phyloP scores from a whole-genome alignment of 2,888 invertebrate genomes.

The Coenonympha arcania region DNA sequence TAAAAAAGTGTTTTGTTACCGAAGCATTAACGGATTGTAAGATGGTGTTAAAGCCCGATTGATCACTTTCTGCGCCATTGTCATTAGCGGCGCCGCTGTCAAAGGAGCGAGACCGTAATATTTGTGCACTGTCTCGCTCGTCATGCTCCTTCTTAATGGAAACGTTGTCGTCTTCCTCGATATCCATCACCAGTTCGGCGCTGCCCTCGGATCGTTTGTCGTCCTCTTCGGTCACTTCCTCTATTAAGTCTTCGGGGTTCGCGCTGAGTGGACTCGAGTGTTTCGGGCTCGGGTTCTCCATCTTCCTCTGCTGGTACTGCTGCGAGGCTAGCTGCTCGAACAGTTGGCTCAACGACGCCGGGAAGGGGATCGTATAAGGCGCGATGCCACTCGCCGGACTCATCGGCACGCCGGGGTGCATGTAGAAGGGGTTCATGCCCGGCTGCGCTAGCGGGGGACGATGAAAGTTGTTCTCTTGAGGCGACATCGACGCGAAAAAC shows the following conservation, averaged over 20 bases:
- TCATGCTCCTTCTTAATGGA: constrained; percentile 65
- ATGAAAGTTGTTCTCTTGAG: constrained; percentile 63
- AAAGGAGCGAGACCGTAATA: constrained; percentile 42
- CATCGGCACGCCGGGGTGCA: constrained; percentile 73
- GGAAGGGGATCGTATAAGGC: constrained; percentile 73
- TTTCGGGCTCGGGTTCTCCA: constrained; percentile 52
- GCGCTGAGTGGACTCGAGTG: constrained; percentile 43
- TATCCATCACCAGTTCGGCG: constrained; percentile 80
- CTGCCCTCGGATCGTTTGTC: constrained; percentile 69
- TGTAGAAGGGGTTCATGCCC: constrained; percentile 77
- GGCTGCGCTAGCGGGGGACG: constrained; percentile 67
- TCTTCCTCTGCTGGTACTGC: constrained; percentile 66
- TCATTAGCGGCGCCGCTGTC: constrained; percentile 54
- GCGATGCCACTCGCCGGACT: constrained; percentile 62
- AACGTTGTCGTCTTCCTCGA: constrained; percentile 74
- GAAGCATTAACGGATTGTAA: constrained; percentile 82
- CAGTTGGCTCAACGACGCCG: constrained; percentile 76
- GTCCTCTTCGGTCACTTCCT: constrained; percentile 76
- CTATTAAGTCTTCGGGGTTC: constrained; percentile 76
- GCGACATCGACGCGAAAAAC: constrained; percentile 71
- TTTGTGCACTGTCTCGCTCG: constrained; percentile 43
- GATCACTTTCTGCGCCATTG: constrained; percentile 49
- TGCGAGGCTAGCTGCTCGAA: constrained; percentile 76
- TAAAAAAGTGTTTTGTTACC: constrained; percentile 82
- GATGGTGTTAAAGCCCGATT: constrained; percentile 80